A percentile compares a stretch with the other conserved stretches of the same genome.
These are phyloP conservation scores for Isoperla grammatica DNA, from an alignment of 2,888 invertebrate species.

Conservation along the genomic window DNA sequence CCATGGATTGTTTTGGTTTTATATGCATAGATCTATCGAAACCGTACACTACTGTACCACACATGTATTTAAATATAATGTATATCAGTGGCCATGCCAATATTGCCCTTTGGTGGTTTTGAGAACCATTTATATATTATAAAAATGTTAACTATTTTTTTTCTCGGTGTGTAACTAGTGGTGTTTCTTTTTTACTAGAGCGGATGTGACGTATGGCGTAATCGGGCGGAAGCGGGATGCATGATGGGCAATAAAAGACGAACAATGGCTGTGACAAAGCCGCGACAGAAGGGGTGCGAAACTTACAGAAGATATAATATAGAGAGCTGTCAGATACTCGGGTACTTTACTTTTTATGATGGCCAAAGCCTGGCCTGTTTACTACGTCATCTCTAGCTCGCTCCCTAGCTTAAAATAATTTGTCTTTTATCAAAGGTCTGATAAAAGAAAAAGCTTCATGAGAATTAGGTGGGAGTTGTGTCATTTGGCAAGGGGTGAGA, in stretches of 20 bases:
- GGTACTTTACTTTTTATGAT: conserved; percentile 2
- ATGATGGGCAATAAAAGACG: conserved; percentile 5
- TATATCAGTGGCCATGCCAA: too few relatives aligned
- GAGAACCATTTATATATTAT: too few relatives aligned
- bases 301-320: conserved; percentile 5
- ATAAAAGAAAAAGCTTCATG: not conserved
- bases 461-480: not conserved
- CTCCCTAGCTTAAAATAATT: conserved; percentile 1
- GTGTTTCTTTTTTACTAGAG: too few relatives aligned
- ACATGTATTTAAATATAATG: too few relatives aligned
- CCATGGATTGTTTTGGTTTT: too few relatives aligned
- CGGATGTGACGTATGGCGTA: too few relatives aligned
- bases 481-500: too few relatives aligned
- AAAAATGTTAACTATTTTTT: too few relatives aligned
- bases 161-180: too few relatives aligned
- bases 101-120: too few relatives aligned
- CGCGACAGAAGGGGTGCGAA: not conserved
- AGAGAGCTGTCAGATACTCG: not conserved
- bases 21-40: too few relatives aligned
- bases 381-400: not conserved
- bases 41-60: too few relatives aligned
- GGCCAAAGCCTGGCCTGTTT: not conserved
- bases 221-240: not conserved
- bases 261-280: not conserved
- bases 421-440: conserved; percentile 1